Evolutionary conservation across 2,797 vertebrate genomes (phyloP), one percentile per base, ranked within the genome.

Genomic region (Cossypha polioptera): DNA sequence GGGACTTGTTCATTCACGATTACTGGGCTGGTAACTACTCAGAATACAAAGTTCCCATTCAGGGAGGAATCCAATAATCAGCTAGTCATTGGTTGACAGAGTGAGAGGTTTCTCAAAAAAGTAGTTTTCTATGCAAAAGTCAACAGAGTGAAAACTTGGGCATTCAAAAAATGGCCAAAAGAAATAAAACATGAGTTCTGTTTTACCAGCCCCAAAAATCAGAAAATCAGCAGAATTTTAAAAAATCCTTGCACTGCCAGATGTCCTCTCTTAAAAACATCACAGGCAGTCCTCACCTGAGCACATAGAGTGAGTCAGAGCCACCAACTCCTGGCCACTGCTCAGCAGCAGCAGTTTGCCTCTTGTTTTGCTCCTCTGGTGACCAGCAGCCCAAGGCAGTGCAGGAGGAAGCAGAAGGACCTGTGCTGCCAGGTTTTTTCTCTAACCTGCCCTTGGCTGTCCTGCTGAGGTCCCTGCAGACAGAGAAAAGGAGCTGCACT

Each of bases 271-370:
- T 63, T 28, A 25, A 35, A 25, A 72, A 42, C 19, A 47, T 2
- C 7, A 1, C 26, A 22, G 28, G 31, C 38, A 76, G 18, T 18
- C 33, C 35, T 75, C 0, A 2, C 2, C 3, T 45, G 5, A 0
- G 72, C 55, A 48, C 2, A 3, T 15, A 42, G 8, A 21, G 28
- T 4, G 40, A 38, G 29, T 4, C 36, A 38, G 29, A 61, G 16
- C 0, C 2, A 0, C 9, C 48, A 3, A 4, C 59, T 73, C 31
- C 58, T 3, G 1, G 51, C 11, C 47, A 11, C 55, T 43, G 40
- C 19, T 43, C 43, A 1, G 19, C 53, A 57, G 68, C 13, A 77
- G 33, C 4, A 6, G 10, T 38, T 53, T 26, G 31, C 10, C 63
- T 61, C 42, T 11, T 13, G 10, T 3, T 86, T 40, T 26, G 45